These are phyloP conservation scores for Archivesica marissinica DNA, from an alignment of 1,140 invertebrate species.

Conservation along the genomic window DNA sequence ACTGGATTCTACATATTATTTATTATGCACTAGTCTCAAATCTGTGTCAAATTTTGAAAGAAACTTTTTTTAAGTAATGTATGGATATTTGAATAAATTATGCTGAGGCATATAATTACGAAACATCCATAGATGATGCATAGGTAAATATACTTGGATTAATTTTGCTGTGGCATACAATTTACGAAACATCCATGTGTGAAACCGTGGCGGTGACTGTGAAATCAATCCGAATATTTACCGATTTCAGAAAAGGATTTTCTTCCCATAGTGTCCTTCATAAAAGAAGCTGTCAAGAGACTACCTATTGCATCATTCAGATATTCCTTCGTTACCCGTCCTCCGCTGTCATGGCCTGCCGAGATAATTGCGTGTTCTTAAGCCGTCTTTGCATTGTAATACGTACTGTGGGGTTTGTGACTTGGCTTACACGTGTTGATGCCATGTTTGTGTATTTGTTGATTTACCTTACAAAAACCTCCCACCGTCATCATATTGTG, in stretches of 20 bases:
- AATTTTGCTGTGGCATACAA: not conserved
- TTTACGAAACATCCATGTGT: not conserved
- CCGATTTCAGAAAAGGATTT: not conserved
- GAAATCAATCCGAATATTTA: not conserved
- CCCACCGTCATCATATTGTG: constrained; percentile 2
- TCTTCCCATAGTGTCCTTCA: not conserved
- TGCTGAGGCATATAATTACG: too few relatives aligned
- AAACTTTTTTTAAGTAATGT: too few relatives aligned
- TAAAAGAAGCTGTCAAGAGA: not conserved
- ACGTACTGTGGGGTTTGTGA: not conserved
- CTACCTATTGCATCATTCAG: not conserved
- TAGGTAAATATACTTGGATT: too few relatives aligned
- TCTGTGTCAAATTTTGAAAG: too few relatives aligned
- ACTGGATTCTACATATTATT: too few relatives aligned
- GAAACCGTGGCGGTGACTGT: not conserved
- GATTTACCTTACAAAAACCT: constrained; percentile 27
- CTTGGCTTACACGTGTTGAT: constrained; percentile 9
- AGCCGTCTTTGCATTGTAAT: not conserved
- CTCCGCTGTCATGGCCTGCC: not conserved
- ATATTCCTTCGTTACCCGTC: not conserved
- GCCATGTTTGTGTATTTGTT: not conserved
- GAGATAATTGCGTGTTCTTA: constrained; percentile 28
- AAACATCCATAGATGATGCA: too few relatives aligned
- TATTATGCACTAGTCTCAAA: too few relatives aligned
- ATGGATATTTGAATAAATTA: too few relatives aligned